A percentile compares a stretch with the other conserved stretches of the same genome.
These are phyloP conservation scores for Epizoanthus scotinus DNA, from an alignment of 92 coral and sea anemone genomes.

Conservation along the genomic window DNA sequence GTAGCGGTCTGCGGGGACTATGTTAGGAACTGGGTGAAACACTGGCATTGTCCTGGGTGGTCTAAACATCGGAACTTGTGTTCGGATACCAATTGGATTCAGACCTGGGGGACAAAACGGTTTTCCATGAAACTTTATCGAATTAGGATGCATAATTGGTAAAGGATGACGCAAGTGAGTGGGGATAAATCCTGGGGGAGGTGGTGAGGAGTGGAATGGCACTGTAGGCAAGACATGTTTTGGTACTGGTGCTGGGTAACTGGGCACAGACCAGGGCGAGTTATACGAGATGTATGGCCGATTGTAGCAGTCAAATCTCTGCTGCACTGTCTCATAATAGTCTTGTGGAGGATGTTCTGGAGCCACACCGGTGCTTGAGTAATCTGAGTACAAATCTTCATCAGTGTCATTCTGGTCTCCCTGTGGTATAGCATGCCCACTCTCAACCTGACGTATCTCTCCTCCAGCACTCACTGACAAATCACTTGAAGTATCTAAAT, in stretches of 20 bases:
- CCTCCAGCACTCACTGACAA: background rate
- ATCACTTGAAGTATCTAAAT: background rate
- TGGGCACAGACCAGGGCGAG: constrained; percentile 24
- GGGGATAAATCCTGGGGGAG: constrained; percentile 21
- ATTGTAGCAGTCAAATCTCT: background rate
- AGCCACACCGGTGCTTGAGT: background rate
- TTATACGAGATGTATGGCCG: constrained; percentile 7
- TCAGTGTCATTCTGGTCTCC: background rate
- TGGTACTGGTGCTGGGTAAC: constrained; percentile 4
- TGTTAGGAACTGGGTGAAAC: constrained; percentile 1
- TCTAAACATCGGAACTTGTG: constrained; percentile 25
- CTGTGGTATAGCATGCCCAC: background rate
- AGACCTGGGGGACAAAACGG: constrained; percentile 11
- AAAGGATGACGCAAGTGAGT: constrained; percentile 4
- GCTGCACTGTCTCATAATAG: background rate
- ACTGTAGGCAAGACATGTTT: background rate
- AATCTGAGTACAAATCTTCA: background rate
- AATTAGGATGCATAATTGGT: constrained; percentile 18
- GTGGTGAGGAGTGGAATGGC: constrained; percentile 28
- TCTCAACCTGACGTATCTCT: background rate
- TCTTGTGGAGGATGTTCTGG: background rate
- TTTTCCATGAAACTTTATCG: constrained; percentile 6
- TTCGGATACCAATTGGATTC: background rate
- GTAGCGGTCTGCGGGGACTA: background rate
- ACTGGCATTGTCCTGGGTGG: background rate